A percentile compares a stretch with the other conserved stretches of the same genome.
Evolutionary conservation across 2,797 vertebrate species (phyloP).

Genomic region (Neomorphus geoffroyi): DNA sequence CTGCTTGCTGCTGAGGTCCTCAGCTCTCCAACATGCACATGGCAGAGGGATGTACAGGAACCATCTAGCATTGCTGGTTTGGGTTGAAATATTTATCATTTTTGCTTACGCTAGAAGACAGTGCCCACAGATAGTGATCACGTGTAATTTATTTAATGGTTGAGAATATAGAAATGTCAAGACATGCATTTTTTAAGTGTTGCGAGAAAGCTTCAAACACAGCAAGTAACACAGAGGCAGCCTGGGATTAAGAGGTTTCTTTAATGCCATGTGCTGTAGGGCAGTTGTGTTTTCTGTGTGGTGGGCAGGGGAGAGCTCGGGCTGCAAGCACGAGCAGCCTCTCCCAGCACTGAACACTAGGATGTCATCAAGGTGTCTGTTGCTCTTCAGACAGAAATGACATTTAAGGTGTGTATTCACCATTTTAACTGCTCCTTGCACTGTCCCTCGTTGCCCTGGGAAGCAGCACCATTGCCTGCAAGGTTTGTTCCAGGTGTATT

Average conservation of each 20-base stretch:
- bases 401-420: not conserved
- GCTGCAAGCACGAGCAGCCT: not conserved
- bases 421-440: not conserved
- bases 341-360: accelerated
- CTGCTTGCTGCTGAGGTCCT: not conserved
- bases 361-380: not conserved
- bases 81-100: slow-evolving; percentile 41
- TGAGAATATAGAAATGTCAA: slow-evolving; percentile 47
- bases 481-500: not conserved
- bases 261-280: not conserved
- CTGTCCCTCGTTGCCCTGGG: accelerated
- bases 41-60: not conserved
- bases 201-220: slow-evolving; percentile 57
- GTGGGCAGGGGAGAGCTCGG: not conserved
- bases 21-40: accelerated
- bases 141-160: slow-evolving; percentile 55
- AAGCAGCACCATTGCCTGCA: not conserved
- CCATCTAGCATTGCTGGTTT: not conserved
- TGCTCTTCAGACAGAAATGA: not conserved
- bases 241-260: slow-evolving; percentile 44
- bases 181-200: slow-evolving; percentile 54
- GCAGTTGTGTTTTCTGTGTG: not conserved
- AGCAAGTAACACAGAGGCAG: slow-evolving; percentile 39
- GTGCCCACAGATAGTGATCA: slow-evolving; percentile 53
- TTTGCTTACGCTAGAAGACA: slow-evolving; percentile 30